phyloP scores from a whole-genome alignment of 2,797 vertebrate species.

The Characodon lateralis region DNA sequence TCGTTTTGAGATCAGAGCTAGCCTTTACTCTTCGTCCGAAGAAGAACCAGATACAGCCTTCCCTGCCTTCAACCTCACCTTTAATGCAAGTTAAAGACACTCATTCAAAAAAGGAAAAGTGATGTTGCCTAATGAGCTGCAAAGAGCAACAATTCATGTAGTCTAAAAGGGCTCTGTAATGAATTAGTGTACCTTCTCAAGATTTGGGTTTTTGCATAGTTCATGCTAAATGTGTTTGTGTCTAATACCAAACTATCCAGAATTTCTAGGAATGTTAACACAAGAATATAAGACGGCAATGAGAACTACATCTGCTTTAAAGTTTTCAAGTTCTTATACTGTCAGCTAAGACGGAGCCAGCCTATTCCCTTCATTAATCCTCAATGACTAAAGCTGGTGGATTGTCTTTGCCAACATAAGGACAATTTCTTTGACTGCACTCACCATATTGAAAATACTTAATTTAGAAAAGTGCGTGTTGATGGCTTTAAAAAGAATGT shows the following conservation, averaged over 20 bases:
- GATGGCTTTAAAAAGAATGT: not conserved
- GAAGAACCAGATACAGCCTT: conserved; percentile 65
- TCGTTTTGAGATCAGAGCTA: conserved; percentile 85
- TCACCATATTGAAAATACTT: not conserved
- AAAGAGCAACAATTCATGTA: not conserved
- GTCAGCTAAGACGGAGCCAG: not conserved
- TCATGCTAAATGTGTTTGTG: not conserved
- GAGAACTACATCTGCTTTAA: not conserved
- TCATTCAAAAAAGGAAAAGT: not conserved
- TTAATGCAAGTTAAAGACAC: conserved; percentile 77
- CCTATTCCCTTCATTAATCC: not conserved
- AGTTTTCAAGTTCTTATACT: not conserved
- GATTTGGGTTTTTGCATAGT: not conserved
- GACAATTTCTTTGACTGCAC: not conserved
- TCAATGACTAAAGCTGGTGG: not conserved
- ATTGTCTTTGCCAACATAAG: not conserved
- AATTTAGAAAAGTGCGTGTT: not conserved
- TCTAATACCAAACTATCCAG: not conserved
- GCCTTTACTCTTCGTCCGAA: conserved; percentile 41
- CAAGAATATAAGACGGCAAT: not conserved
- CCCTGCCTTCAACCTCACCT: conserved; percentile 85
- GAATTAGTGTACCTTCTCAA: not conserved
- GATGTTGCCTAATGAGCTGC: not conserved
- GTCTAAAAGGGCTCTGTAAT: not conserved
- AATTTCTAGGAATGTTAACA: not conserved